Conservation (phyloP, 2,113 vertebrate species). For the Ictidomys tridecemlineatus region DNA sequence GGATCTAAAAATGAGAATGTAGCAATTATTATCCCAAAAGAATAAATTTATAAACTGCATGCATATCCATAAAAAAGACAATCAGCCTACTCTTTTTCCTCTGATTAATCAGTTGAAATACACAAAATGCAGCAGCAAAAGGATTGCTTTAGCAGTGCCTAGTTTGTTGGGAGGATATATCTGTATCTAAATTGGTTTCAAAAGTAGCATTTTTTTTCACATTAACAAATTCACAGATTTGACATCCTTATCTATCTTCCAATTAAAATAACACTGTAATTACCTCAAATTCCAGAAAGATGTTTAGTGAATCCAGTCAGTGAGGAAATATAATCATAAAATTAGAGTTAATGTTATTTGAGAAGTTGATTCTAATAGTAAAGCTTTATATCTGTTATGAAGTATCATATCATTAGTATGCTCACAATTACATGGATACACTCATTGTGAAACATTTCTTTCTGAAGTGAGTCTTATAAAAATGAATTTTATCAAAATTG, state of each 20-base stretch:
- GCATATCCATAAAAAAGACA: not conserved
- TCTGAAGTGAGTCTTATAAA: not conserved
- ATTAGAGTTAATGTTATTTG: not conserved
- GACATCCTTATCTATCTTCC: conserved; percentile 26
- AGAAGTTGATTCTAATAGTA: conserved; percentile 13
- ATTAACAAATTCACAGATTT: not conserved
- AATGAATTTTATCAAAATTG: not conserved
- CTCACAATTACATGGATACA: conserved; percentile 7
- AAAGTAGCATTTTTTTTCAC: not conserved
- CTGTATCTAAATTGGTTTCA: not conserved
- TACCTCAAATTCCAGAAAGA: conserved; percentile 40
- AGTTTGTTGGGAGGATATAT: not conserved
- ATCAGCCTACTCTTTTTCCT: not conserved
- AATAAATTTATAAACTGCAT: not conserved
- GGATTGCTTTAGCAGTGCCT: not conserved
- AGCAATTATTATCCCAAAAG: not conserved
- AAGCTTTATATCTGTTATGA: not conserved
- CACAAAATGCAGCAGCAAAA: not conserved
- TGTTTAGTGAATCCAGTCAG: conserved; percentile 50
- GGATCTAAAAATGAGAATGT: not conserved
- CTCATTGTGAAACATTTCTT: not conserved
- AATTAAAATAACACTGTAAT: conserved; percentile 48
- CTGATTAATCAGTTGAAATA: not conserved
- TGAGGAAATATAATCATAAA: conserved; percentile 53
- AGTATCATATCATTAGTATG: not conserved